Percentiles rank a stretch among this genome's conserved stretches.
phyloP scores from a whole-genome alignment of 2,113 vertebrate species.

The Tor tambroides region DNA sequence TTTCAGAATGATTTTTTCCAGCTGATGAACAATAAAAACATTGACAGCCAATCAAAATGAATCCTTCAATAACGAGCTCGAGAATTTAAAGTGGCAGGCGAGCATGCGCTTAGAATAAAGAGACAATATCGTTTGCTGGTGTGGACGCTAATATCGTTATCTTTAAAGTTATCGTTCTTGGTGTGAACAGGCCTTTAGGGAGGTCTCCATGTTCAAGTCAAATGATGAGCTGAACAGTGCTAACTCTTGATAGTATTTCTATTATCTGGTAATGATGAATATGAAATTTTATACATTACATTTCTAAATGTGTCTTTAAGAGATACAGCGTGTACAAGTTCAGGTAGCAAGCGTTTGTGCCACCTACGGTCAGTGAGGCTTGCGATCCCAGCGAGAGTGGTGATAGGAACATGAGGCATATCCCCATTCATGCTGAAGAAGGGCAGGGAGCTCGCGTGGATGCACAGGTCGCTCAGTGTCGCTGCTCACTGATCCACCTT shows the following conservation, averaged over 20 bases:
- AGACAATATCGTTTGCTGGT: too few relatives aligned
- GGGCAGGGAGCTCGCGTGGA: constrained; percentile 83
- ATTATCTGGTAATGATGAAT: neutral
- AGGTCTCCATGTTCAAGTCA: neutral
- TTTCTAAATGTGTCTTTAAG: neutral
- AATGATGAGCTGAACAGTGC: neutral
- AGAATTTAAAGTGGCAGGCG: too few relatives aligned
- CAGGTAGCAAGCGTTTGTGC: neutral
- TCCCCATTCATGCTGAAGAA: constrained; percentile 99
- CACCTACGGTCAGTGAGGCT: constrained; percentile 99
- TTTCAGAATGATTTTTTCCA: too few relatives aligned
- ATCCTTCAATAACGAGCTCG: too few relatives aligned
- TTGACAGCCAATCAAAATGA: too few relatives aligned
- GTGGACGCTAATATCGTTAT: too few relatives aligned
- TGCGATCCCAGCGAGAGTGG: constrained; percentile 99
- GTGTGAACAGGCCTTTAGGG: too few relatives aligned
- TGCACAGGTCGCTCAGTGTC: constrained; percentile 89
- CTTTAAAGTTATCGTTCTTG: too few relatives aligned
- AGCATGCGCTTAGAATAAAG: too few relatives aligned
- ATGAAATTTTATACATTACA: neutral
- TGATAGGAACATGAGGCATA: constrained; percentile 99
- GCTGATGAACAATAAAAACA: too few relatives aligned
- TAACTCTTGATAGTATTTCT: neutral
- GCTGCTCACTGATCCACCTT: constrained; percentile 89
- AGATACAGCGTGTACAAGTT: neutral